A percentile compares a stretch with the other conserved stretches of the same genome.
phyloP scores from a whole-genome alignment of 2,797 vertebrate species.

The Eulemur albifrons region DNA sequence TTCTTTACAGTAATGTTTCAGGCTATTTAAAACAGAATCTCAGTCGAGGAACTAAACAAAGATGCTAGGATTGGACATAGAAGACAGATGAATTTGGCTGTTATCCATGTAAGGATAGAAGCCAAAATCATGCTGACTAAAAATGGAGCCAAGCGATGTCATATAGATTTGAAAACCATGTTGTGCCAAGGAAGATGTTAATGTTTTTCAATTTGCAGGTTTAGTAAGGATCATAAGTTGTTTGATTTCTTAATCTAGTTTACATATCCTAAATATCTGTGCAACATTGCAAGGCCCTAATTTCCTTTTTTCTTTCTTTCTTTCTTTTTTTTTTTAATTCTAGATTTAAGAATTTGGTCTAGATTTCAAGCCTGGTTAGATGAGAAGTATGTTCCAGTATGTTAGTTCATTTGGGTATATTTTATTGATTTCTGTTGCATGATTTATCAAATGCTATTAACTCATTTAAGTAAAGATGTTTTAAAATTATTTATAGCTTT shows the following conservation, averaged over 20 bases:
- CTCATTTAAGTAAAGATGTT: neutral
- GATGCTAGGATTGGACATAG: conserved; percentile 65
- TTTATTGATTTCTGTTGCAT: neutral
- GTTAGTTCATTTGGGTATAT: conserved; percentile 32
- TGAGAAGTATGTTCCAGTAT: neutral
- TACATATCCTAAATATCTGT: conserved; percentile 54
- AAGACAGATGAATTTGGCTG: conserved; percentile 68
- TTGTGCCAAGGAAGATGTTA: conserved; percentile 69
- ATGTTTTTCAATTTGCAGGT: conserved; percentile 68
- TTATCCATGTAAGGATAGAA: conserved; percentile 73
- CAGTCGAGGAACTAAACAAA: conserved; percentile 71
- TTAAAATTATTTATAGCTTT: neutral
- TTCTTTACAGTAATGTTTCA: conserved; percentile 69
- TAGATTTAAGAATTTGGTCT: conserved; percentile 24
- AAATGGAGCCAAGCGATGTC: conserved; percentile 58
- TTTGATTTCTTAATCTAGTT: conserved; percentile 65
- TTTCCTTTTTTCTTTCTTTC: neutral
- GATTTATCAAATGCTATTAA: neutral
- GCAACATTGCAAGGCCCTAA: neutral
- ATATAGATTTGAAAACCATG: conserved; percentile 71
- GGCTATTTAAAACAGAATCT: conserved; percentile 73
- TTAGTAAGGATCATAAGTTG: conserved; percentile 57
- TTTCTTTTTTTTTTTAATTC: neutral
- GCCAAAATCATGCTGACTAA: conserved; percentile 65
- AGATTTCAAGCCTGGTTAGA: neutral